Evolutionary conservation across 2,888 invertebrate species (phyloP), one percentile per base, ranked within the genome.

Genomic region (Zonitis immaculata): DNA sequence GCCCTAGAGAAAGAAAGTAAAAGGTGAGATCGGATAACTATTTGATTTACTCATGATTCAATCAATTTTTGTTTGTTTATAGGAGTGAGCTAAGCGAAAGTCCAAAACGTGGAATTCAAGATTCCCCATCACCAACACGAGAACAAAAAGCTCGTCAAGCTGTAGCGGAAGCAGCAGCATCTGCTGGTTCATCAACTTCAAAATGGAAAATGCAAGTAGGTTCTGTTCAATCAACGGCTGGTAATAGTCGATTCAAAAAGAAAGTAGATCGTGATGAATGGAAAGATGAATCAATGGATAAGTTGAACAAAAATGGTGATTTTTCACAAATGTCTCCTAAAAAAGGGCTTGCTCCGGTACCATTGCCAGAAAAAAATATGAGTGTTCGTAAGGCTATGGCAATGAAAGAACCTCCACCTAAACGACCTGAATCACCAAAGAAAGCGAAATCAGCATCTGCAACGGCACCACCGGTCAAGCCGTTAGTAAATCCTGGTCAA

Each of bases 191-290:
- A 76, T 79, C 71, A 76, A 79, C 68, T 73, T 79, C 73, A 55
- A 86, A 85, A 72, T 86, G 85, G 84, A 86, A 85, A 73, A 86
- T 86, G 85, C 83, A 84, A 64, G 82, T 85, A 75, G 82, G 81
- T 58, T n/a, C 26, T 8, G 48, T 18, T 16, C 56, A 47, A 12
- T 27, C 52, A 16, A 79, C 82, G 35, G 80, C 81, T 2, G 67
- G 72, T 48, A 66, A 69, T 51, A 72, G 75, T 62, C 82, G 85
- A 60, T 80, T 82, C 44, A 83, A 84, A 73, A 85, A 84, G 75
- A 84, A 84, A 62, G 80, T 81, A 8, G 75, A 79, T 5, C 73
- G 79, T 14, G 73, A 74, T 50, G 78, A 78, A 27, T 79, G 81
- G 66, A 56, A 71, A 62, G 75, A 75, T 49, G 79, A 83, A 43